Evolutionary conservation across 2,888 invertebrate genomes (phyloP), one percentile per base, ranked within the genome.

Genomic region (Agonopterix alstromeriana): DNA sequence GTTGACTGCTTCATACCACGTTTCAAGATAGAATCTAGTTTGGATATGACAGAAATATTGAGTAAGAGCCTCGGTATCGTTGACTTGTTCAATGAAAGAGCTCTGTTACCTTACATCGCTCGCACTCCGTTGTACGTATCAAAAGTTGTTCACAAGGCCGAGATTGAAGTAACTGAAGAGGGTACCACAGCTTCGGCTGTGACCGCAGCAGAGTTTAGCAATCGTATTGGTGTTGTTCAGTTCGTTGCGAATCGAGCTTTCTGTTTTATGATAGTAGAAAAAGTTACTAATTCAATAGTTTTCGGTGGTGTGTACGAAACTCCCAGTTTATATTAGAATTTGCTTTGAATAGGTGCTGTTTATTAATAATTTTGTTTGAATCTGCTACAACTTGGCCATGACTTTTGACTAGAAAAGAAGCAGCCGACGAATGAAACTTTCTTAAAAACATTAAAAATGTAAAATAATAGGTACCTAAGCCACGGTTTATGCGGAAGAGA

Each of bases 131-230:
- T 92, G 49, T 90, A 80, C 68, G 85, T 94, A 0, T 90, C 91
- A 0, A 84, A 90, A 48, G 74, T 93, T 1, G 79, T 93, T 3
- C 95, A 95, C 64, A 93, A 93, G 65, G 93, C 94, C 1, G 90
- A 90, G 59, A 93, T 95, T 56, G 93, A 93, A 60, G 94, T 95
- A 0, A 92, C 92, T 10, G 95, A 95, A 67, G 90, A 93, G 53
- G 95, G 95, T 0, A 94, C 94, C 0, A 90, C 90, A 27, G 94
- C 94, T 0, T 82, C 91, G 0, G 93, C 91, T 0, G 92, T 91
- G 0, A 90, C 93, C 0, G 69, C 69, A 1, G 78, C 79, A 0
- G 83, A 83, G 45, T 84, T 91, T 47, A 70, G 77, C 3, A 90
- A 91, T 58, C 86, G 91, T 49, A 86, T 89, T 36, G 84, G 90